Conservation (phyloP, 2,888 invertebrate species). For the Tromatobia lineatoria region DNA sequence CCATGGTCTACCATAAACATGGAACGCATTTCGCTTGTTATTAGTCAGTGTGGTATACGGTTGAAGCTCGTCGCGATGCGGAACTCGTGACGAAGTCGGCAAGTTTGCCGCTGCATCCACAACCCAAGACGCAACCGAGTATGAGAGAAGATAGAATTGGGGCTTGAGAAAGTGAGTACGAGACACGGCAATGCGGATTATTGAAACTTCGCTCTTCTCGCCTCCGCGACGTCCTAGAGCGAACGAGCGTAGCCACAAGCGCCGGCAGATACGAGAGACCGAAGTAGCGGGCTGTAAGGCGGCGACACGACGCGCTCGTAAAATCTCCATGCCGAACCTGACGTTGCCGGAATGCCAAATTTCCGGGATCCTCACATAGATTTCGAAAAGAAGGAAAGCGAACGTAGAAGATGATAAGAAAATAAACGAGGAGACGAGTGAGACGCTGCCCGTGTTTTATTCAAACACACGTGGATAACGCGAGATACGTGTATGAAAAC, state of each 20-base stretch:
- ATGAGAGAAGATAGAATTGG: not conserved
- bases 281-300: not conserved
- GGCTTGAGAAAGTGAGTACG: constrained; percentile 6
- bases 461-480: constrained; percentile 15
- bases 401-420: constrained; percentile 5
- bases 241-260: constrained; percentile 14
- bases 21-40: constrained; percentile 31
- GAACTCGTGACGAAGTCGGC: constrained; percentile 37
- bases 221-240: constrained; percentile 29
- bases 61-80: constrained; percentile 13
- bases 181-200: constrained; percentile 57
- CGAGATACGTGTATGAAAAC: not conserved
- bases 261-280: constrained; percentile 22
- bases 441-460: constrained; percentile 27
- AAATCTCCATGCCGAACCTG: constrained; percentile 66
- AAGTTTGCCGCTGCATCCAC: constrained; percentile 44
- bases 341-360: constrained; percentile 64
- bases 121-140: constrained; percentile 12
- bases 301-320: constrained; percentile 57
- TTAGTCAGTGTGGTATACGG: constrained; percentile 23
- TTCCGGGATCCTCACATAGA: constrained; percentile 43
- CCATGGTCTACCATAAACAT: constrained; percentile 37
- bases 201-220: constrained; percentile 58
- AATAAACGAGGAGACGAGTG: constrained; percentile 29
- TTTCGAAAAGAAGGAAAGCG: constrained; percentile 1